These are phyloP conservation scores for Calephelis nemesis DNA, from an alignment of 1,140 invertebrate species.

Conservation along the genomic window DNA sequence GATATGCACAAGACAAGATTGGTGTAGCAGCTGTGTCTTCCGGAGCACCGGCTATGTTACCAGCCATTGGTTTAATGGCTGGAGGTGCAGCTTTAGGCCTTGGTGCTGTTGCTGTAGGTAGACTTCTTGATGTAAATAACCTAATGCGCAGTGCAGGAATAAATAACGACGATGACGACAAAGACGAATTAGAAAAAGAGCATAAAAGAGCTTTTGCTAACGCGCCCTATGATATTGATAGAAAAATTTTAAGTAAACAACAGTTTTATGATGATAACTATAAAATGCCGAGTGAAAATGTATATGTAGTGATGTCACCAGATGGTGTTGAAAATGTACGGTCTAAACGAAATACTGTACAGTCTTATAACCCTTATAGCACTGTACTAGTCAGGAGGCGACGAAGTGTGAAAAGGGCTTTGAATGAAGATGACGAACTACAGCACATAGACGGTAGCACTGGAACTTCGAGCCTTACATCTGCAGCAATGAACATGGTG, in stretches of 20 bases:
- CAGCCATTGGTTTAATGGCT: conserved; percentile 86
- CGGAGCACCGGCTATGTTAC: conserved; percentile 83
- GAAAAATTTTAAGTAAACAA: conserved; percentile 66
- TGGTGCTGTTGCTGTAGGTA: conserved; percentile 87
- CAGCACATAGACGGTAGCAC: conserved; percentile 79
- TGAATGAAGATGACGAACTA: conserved; percentile 74
- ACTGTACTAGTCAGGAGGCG: conserved; percentile 47
- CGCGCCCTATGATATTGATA: conserved; percentile 66
- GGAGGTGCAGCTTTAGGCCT: conserved; percentile 88
- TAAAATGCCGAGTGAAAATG: conserved; percentile 76
- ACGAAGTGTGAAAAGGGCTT: conserved; percentile 52
- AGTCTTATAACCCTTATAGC: conserved; percentile 46
- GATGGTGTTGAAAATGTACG: conserved; percentile 47
- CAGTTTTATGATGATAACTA: conserved; percentile 73
- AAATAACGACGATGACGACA: conserved; percentile 50
- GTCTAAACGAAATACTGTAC: conserved; percentile 53
- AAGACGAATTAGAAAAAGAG: conserved; percentile 77
- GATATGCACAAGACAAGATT: conserved; percentile 85
- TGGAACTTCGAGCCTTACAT: conserved; percentile 51
- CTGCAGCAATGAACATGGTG: conserved; percentile 61
- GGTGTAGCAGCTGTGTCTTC: conserved; percentile 80
- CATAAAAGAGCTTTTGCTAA: conserved; percentile 79
- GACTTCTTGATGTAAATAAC: conserved; percentile 83
- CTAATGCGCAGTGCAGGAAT: conserved; percentile 78
- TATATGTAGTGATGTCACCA: conserved; percentile 73